phyloP scores from a whole-genome alignment of 2,797 vertebrate species.

The Enteromius radiatus region DNA sequence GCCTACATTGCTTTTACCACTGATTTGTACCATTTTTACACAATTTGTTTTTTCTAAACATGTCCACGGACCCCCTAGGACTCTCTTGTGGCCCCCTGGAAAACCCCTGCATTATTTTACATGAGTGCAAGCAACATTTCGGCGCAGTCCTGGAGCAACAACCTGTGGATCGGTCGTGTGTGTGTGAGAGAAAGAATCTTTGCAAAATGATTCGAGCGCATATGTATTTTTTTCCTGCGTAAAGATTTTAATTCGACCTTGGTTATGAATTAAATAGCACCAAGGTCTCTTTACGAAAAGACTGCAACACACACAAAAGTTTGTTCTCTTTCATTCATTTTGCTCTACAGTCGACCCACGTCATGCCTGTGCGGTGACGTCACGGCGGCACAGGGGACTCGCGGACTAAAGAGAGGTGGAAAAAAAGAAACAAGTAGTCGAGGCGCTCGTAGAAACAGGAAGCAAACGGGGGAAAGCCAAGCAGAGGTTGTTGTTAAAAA shows the following conservation, averaged over 20 bases:
- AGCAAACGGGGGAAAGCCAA: constrained; percentile 55
- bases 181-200: neutral
- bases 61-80: neutral
- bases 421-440: constrained; percentile 49
- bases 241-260: constrained; percentile 16
- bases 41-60: neutral
- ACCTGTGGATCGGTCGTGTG: constrained; percentile 32
- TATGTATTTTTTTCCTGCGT: neutral
- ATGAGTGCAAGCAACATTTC: neutral
- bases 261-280: neutral
- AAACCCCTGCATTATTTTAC: neutral
- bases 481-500: neutral
- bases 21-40: neutral
- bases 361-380: constrained; percentile 54
- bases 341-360: constrained; percentile 21
- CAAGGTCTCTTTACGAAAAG: neutral
- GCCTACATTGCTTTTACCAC: too few species aligned
- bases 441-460: constrained; percentile 70
- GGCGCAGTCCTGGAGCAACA: neutral
- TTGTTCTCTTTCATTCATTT: constrained; percentile 10
- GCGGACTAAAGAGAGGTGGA: constrained; percentile 33
- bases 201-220: neutral
- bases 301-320: neutral
- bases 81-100: neutral
- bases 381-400: constrained; percentile 53